These are phyloP conservation scores for Panulirus ornatus DNA, from an alignment of 1,140 invertebrate species.

Conservation along the genomic window DNA sequence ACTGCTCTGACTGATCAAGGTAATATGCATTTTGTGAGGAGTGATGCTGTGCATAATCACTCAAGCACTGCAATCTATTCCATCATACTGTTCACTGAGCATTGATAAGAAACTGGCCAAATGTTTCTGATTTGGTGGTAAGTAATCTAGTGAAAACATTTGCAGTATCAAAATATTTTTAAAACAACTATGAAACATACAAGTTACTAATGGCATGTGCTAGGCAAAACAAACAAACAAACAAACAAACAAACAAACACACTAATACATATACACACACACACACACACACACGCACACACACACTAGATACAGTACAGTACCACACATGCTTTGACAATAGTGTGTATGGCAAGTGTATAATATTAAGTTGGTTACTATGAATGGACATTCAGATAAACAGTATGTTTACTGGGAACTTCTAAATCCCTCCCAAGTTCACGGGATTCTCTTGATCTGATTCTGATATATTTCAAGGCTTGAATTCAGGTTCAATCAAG, in stretches of 20 bases:
- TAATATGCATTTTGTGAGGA: background rate
- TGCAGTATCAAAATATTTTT: background rate
- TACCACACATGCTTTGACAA: background rate
- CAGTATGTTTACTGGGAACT: too few species aligned
- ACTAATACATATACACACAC: too few species aligned
- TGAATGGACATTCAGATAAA: background rate
- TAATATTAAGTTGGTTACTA: background rate
- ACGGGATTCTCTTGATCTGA: too few species aligned
- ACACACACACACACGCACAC: background rate
- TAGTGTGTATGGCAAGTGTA: background rate
- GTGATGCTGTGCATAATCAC: too few species aligned
- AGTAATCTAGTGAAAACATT: background rate
- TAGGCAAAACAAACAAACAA: background rate
- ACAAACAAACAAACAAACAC: too few species aligned
- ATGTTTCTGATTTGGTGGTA: background rate
- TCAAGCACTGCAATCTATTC: constrained; percentile 11
- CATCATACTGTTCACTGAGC: background rate
- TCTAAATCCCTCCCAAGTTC: too few species aligned
- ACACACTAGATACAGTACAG: constrained; percentile 17
- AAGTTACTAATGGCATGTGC: constrained; percentile 4
- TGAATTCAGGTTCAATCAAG: too few species aligned
- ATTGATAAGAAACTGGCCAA: background rate
- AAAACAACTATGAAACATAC: constrained; percentile 5
- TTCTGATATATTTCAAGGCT: too few species aligned
- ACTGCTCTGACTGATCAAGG: background rate